Conservation (phyloP, 2,888 invertebrate genomes). For the Cetonia aurata region DNA sequence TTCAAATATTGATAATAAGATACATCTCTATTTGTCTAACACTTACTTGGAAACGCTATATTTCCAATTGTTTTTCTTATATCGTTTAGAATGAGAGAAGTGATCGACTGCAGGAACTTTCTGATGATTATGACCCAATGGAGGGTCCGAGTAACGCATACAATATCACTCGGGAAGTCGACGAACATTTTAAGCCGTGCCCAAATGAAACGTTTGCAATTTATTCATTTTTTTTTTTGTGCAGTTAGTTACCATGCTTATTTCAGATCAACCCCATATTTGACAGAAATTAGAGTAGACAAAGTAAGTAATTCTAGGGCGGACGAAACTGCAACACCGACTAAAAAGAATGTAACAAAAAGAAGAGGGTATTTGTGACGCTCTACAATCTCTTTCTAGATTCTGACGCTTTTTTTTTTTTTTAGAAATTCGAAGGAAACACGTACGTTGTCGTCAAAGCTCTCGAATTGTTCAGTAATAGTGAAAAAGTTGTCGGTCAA, state of each 20-base stretch:
- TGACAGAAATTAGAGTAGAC: not conserved
- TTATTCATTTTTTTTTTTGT: no score
- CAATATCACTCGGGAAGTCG: conserved; percentile 24
- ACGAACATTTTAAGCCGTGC: not conserved
- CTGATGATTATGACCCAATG: conserved; percentile 46
- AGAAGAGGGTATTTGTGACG: conserved; percentile 5
- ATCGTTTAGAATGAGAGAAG: not conserved
- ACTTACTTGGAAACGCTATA: no score
- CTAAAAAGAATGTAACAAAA: not conserved
- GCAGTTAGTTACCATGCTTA: no score
- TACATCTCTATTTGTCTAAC: no score
- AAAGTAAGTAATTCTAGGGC: not conserved
- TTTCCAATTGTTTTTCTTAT: not conserved
- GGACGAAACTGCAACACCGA: not conserved
- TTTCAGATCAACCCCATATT: conserved; percentile 26
- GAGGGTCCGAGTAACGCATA: conserved; percentile 49
- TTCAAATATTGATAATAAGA: no score
- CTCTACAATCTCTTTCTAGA: not conserved
- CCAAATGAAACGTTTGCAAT: conserved; percentile 15
- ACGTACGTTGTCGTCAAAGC: not conserved
- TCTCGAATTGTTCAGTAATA: conserved; percentile 18
- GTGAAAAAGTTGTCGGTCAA: conserved; percentile 3
- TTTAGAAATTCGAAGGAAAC: not conserved
- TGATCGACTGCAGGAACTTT: not conserved
- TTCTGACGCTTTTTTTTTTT: not conserved